Conservation (phyloP, 2,888 invertebrate genomes). For the Apeira syringaria region DNA sequence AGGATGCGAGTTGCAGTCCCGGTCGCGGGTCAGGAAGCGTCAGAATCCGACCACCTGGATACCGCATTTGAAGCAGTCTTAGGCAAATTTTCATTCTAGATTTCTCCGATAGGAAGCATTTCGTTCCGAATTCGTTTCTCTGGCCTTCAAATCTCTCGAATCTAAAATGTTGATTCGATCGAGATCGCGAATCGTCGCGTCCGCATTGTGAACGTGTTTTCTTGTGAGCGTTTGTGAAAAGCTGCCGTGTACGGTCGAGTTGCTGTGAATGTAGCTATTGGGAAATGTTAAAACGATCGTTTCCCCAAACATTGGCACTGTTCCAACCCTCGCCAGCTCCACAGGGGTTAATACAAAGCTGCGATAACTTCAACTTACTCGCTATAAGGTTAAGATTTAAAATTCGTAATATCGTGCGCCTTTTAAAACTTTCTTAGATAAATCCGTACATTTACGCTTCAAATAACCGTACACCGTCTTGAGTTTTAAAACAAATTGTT, state of each 20-base stretch:
- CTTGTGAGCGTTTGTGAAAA: slow-evolving; percentile 58
- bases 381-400: slow-evolving; percentile 32
- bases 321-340: slow-evolving; percentile 53
- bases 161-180: slow-evolving; percentile 59
- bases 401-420: slow-evolving; percentile 21
- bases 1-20: slow-evolving; percentile 48
- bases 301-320: slow-evolving; percentile 60
- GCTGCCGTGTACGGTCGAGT: slow-evolving; percentile 57
- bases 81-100: slow-evolving; percentile 40
- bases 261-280: slow-evolving; percentile 61
- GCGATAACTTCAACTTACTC: slow-evolving; percentile 33
- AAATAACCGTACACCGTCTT: not conserved
- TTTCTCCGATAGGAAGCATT: slow-evolving; percentile 40
- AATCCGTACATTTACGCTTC: slow-evolving; percentile 1
- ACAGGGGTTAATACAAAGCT: slow-evolving; percentile 31
- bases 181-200: slow-evolving; percentile 61
- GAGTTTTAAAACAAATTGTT: not conserved
- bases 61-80: slow-evolving; percentile 56
- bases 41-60: slow-evolving; percentile 50
- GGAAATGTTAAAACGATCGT: slow-evolving; percentile 61
- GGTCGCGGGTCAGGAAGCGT: slow-evolving; percentile 54
- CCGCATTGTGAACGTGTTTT: slow-evolving; percentile 41
- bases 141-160: slow-evolving; percentile 36
- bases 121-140: slow-evolving; percentile 43
- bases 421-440: slow-evolving; percentile 3